phyloP scores from a whole-genome alignment of 2,797 vertebrate genomes.

The Myotis vivesi region DNA sequence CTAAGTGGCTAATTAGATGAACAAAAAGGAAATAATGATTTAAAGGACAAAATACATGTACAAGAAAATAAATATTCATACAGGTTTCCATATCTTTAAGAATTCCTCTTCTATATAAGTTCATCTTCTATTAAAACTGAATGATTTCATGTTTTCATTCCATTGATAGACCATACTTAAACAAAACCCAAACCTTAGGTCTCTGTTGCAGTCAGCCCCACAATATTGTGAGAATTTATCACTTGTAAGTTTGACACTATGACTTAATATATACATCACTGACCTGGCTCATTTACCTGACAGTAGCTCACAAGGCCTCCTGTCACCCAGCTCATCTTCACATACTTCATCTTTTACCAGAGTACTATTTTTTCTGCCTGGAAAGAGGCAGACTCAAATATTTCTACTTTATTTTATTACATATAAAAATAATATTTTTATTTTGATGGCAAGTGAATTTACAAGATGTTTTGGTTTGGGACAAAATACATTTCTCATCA shows the following conservation, averaged over 20 bases:
- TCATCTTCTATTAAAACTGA: background rate
- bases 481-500: background rate
- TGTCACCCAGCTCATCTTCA: background rate
- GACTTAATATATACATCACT: background rate
- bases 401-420: background rate
- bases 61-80: background rate
- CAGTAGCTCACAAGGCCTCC: background rate
- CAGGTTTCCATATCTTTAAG: background rate
- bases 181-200: background rate
- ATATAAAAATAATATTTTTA: background rate
- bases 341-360: background rate
- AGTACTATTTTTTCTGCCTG: background rate
- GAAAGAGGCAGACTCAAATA: background rate
- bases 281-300: background rate
- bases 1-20: background rate
- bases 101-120: background rate
- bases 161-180: background rate
- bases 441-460: background rate
- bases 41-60: background rate
- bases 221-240: background rate
- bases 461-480: background rate
- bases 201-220: background rate
- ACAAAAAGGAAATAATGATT: background rate
- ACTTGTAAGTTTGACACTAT: background rate
- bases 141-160: background rate